Conservation (phyloP, 2,888 invertebrate species). For the Mesorhabditis sp. region DNA sequence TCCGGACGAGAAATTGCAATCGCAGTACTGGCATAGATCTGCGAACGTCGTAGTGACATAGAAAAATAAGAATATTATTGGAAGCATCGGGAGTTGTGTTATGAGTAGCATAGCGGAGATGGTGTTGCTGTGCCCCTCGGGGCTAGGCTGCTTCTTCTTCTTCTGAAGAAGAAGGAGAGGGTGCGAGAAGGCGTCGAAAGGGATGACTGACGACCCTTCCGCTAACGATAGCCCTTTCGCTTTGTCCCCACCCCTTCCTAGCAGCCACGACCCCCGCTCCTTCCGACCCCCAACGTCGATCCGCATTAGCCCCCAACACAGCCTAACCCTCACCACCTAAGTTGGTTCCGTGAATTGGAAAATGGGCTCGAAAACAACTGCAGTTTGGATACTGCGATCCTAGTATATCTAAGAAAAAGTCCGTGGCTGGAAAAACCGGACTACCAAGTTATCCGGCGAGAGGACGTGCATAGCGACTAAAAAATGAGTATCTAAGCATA, state of each 20-base stretch:
- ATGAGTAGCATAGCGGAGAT: neutral
- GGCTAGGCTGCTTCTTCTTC: neutral
- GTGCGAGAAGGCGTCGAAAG: conserved; percentile 5
- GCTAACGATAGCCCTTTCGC: neutral
- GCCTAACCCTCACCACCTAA: neutral
- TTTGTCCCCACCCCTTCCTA: neutral
- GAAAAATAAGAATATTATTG: conserved; percentile 14
- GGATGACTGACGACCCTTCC: conserved; percentile 5
- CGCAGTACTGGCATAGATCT: conserved; percentile 34
- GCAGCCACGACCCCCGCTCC: neutral
- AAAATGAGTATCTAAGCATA: too few relatives aligned
- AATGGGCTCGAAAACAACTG: too few relatives aligned
- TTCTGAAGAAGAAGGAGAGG: neutral
- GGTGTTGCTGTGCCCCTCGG: neutral
- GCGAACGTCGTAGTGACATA: conserved; percentile 1
- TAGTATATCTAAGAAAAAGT: too few relatives aligned
- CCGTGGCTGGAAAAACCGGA: too few relatives aligned
- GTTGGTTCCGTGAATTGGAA: too few relatives aligned
- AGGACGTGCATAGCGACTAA: too few relatives aligned
- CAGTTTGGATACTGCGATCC: too few relatives aligned
- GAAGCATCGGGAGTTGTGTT: conserved; percentile 9
- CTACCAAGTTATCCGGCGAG: too few relatives aligned
- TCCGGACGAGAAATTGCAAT: conserved; percentile 24
- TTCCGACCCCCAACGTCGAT: neutral
- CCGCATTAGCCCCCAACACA: neutral